Percentiles rank a stretch among this genome's conserved stretches.
Conservation (phyloP, 2,888 invertebrate species). For the Apomyelois bistriatella region DNA sequence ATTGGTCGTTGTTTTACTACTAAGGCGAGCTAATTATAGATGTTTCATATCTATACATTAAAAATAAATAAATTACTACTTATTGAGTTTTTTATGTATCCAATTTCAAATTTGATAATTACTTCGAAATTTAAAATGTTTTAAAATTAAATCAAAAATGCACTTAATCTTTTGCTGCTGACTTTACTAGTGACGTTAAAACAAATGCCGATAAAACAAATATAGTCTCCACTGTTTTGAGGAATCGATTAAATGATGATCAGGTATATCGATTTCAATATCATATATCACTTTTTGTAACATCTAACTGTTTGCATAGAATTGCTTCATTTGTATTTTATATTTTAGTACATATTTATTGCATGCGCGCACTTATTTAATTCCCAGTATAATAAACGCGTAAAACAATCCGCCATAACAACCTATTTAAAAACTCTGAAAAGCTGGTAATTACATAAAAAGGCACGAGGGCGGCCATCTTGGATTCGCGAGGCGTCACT, state of each 20-base stretch:
- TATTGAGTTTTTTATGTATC: too few relatives aligned
- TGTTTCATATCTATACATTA: too few relatives aligned
- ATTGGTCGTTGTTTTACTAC: too few relatives aligned
- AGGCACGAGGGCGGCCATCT: constrained; percentile 60
- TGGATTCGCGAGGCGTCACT: constrained; percentile 71
- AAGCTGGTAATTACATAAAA: constrained; percentile 33
- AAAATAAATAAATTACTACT: too few relatives aligned
- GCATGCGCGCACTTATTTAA: too few relatives aligned
- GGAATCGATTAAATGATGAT: constrained; percentile 6
- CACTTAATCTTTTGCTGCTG: not conserved
- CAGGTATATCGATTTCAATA: not conserved
- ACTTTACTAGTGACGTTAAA: not conserved
- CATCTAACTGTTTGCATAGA: not conserved
- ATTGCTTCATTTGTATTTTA: too few relatives aligned
- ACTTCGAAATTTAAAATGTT: too few relatives aligned
- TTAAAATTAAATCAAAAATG: too few relatives aligned
- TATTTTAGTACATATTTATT: too few relatives aligned
- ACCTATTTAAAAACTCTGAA: constrained; percentile 14
- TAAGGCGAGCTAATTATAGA: too few relatives aligned
- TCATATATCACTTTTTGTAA: not conserved
- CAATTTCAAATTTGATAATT: too few relatives aligned
- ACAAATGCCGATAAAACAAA: constrained; percentile 6
- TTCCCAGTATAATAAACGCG: not conserved
- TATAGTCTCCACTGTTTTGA: constrained; percentile 1
- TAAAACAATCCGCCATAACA: constrained; percentile 5